Evolutionary conservation across 2,113 vertebrate species (phyloP).

Genomic region (Sula dactylatra): DNA sequence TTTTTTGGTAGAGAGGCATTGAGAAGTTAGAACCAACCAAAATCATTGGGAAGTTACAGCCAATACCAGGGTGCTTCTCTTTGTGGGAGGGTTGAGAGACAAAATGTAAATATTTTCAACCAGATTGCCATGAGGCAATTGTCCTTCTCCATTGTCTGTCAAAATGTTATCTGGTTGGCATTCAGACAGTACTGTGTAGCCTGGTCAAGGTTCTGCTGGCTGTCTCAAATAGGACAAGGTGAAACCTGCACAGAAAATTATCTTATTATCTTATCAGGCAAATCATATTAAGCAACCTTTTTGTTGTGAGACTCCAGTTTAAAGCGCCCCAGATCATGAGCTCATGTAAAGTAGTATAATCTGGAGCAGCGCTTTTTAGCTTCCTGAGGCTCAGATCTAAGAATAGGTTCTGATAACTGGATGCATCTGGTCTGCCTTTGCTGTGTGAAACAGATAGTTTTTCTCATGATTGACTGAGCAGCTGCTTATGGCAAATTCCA

Average conservation of each 20-base stretch:
- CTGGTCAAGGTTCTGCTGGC: background rate
- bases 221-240: background rate
- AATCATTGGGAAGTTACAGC: background rate
- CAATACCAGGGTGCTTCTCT: background rate
- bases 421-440: background rate
- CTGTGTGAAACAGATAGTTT: background rate
- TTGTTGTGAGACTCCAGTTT: background rate
- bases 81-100: background rate
- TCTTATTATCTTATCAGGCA: too few relatives aligned
- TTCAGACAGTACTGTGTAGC: background rate
- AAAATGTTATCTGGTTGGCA: background rate
- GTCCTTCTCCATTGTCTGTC: background rate
- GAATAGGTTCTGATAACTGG: background rate
- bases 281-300: background rate
- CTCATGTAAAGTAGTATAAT: background rate
- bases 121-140: background rate
- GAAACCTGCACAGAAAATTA: background rate
- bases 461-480: background rate
- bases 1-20: background rate
- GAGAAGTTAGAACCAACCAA: background rate
- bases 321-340: background rate
- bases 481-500: background rate
- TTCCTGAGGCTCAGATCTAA: background rate
- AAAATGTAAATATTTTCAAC: background rate
- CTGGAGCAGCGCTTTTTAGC: background rate